Percentiles rank a stretch among this genome's conserved stretches.
phyloP scores from a whole-genome alignment of 30 jellyfish, hydroid and myxozoan species.

The Aurelia sp. region DNA sequence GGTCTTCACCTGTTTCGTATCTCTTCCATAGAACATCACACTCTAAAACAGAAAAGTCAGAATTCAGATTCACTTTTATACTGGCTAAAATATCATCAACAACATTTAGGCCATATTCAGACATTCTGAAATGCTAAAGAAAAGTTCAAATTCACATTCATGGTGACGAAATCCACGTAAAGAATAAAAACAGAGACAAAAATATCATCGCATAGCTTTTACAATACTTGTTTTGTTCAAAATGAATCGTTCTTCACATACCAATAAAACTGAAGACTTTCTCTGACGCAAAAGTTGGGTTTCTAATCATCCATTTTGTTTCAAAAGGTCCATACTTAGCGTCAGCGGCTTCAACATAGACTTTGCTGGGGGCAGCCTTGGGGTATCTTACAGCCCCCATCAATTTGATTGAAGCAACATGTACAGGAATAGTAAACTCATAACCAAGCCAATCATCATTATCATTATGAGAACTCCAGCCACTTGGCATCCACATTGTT shows the following conservation, averaged over 20 bases:
- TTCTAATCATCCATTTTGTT: slow-evolving; percentile 90
- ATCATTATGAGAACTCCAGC: slow-evolving; percentile 91
- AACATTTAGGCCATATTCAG: no score
- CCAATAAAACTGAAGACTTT: slow-evolving; percentile 79
- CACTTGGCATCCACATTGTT: slow-evolving; percentile 97
- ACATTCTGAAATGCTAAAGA: no score
- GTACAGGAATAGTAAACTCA: slow-evolving; percentile 93
- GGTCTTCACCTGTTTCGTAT: slow-evolving; percentile 76
- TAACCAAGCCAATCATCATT: slow-evolving; percentile 95
- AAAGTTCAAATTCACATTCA: no score
- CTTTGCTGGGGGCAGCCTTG: slow-evolving; percentile 86
- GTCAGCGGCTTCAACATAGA: slow-evolving; percentile 92
- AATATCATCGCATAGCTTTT: no score
- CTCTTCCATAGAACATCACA: slow-evolving; percentile 95
- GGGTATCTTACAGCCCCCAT: slow-evolving; percentile 75
- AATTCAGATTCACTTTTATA: no score
- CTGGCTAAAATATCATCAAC: no score
- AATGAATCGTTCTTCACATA: background rate
- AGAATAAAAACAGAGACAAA: no score
- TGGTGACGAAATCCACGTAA: no score
- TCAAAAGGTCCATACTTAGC: slow-evolving; percentile 86
- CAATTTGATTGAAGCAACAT: slow-evolving; percentile 74
- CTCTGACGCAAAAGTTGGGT: slow-evolving; percentile 80
- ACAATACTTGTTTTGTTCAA: no score
- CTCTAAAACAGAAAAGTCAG: slow-evolving; percentile 33